Evolutionary conservation across 2,888 invertebrate species (phyloP).

Genomic region (Eretmocerus hayati): DNA sequence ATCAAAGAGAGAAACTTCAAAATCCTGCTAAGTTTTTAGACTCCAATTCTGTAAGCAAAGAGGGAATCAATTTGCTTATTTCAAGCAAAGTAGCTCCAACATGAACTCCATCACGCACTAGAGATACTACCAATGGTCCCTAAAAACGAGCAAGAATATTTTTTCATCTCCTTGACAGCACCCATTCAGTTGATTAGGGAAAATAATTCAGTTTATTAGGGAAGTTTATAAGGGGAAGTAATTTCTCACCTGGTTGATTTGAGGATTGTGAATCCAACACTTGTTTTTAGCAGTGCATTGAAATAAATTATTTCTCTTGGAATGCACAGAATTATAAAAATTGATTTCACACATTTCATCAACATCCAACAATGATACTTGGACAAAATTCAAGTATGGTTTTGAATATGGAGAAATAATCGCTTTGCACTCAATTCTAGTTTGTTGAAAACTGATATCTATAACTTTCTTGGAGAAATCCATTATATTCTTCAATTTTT

Average conservation of each 20-base stretch:
- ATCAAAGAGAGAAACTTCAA: too few relatives aligned
- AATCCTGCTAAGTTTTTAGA: too few relatives aligned
- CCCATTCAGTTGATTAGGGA: too few relatives aligned
- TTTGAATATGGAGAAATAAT: constrained; percentile 27
- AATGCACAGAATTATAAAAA: constrained; percentile 31
- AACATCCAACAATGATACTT: constrained; percentile 24
- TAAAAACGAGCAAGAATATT: constrained; percentile 18
- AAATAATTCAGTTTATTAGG: neutral
- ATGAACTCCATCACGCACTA: constrained; percentile 27
- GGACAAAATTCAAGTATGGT: constrained; percentile 34
- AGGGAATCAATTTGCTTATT: constrained; percentile 30
- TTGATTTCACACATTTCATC: constrained; percentile 26
- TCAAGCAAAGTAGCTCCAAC: constrained; percentile 29
- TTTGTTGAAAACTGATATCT: constrained; percentile 28
- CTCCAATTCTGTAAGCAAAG: constrained; percentile 26
- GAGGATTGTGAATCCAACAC: constrained; percentile 36
- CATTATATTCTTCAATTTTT: constrained; percentile 25
- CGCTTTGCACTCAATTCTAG: constrained; percentile 25
- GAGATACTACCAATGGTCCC: constrained; percentile 33
- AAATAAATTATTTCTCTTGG: constrained; percentile 31
- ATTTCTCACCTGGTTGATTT: constrained; percentile 26
- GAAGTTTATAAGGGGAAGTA: neutral
- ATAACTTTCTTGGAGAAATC: constrained; percentile 26
- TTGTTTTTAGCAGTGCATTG: constrained; percentile 27
- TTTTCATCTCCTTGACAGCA: too few relatives aligned